Evolutionary conservation across 2,797 vertebrate genomes (phyloP), one percentile per base, ranked within the genome.

Genomic region (Cuculus canorus): DNA sequence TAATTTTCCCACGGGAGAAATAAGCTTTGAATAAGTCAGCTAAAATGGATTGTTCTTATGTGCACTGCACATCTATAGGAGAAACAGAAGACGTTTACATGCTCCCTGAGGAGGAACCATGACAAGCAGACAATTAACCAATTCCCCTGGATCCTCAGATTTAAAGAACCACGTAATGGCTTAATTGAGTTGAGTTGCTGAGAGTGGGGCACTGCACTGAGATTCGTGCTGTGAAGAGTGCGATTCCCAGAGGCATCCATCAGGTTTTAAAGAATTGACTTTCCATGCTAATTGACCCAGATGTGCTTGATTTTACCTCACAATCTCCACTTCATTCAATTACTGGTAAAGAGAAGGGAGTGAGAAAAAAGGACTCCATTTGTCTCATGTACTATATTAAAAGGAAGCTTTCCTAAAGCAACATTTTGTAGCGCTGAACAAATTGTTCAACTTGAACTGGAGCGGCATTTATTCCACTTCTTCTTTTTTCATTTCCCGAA

Each of bases 1-100:
- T 96, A 95, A 97, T 96, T 97, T 97, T 96, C 95, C 93, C 96
- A 96, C 28, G 96, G 95, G 96, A 96, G 93, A 95, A 95, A 90
- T 77, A 94, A 95, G 88, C 88, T 80, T 95, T 96, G 93, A 96
- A 94, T 95, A 96, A 96, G 92, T 95, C 81, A 86, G 92, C 81
- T 89, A 80, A 96, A 96, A 94, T 87, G 75, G 59, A 92, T 94
- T 88, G 90, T 95, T 93, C 92, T 86, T 81, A 80, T 27, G 64
- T 95, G 92, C 75, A 87, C 60, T 0, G 15, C 84, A 82, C 86
- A 94, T 96, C 86, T 96, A 93, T 92, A 89, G 94, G 93, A 96
- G 86, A 83, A 95, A 95, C 81, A 95, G 93, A 95, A 92, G 92
- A 94, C 59, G 17, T 95, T 95, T 95, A 95, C 95, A 92, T 95